Base-by-base conservation (phyloP, 2,797 vertebrate genomes). In the Aphelocoma californica region DNA sequence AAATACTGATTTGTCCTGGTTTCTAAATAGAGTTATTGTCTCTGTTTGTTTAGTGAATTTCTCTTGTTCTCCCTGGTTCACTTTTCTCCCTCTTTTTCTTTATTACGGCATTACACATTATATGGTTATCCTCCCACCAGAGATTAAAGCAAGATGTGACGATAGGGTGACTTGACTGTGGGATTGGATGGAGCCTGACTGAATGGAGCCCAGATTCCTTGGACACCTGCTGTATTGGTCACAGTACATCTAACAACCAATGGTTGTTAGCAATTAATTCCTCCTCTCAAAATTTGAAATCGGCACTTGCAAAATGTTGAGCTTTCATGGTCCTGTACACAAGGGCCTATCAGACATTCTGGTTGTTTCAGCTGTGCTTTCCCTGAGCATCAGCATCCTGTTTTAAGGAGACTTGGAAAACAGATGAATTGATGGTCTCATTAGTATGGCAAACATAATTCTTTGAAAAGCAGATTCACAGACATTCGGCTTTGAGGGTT, bases 311-410 rank as follows among this genome's bases (percentile, higher is more conserved):
- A 21, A 81, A 83, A 4, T 13, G 20, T 75, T 90, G 36, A 50
- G 48, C 19, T 78, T 42, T 23, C 62, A 1, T 10, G 29, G 44
- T 53, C n/a, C 66, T 58, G 6, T 18, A 25, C 54, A 60, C 17
- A 60, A 21, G 51, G 29, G 15, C 16, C 36, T 88, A 3, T 82
- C 65, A 84, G 54, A 32, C 54, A 74, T 71, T 93, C 38, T 61
- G 65, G 12, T 62, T 65, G 45, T 62, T 91, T 94, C 66, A 94
- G 70, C 85, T 90, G 51, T 44, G 85, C 51, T 90, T 94, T 96
- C 58, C 87, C 66, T 81, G 73, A 56, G 69, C 82, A 79, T 58
- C 85, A 93, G 58, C 81, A 58, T 90, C 75, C 77, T 86, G 36
- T 81, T 85, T 67, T 61, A 81, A 83, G 26, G 31, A 58, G 36